These are phyloP conservation scores for Ichneumon xanthorius DNA, from an alignment of 2,888 invertebrate genomes.

Conservation along the genomic window DNA sequence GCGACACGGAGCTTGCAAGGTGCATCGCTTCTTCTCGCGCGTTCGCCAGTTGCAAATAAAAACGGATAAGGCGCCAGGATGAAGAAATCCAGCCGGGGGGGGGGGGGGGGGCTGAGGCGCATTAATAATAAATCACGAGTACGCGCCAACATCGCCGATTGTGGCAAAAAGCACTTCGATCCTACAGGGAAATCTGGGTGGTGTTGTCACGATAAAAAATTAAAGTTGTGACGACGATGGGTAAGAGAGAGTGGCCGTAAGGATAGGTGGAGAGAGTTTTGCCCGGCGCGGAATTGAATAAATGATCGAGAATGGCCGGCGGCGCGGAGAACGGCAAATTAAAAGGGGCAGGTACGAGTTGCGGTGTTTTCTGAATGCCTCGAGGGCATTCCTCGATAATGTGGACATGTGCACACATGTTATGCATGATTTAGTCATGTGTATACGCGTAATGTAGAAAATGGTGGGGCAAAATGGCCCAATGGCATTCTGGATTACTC, in stretches of 20 bases:
- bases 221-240: not conserved
- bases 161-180: not conserved
- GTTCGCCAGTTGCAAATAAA: not conserved
- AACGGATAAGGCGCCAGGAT: conserved; percentile 1
- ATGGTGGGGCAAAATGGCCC: too few species aligned
- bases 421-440: too few species aligned
- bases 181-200: conserved; percentile 28
- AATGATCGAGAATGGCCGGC: not conserved
- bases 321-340: not conserved
- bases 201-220: conserved; percentile 12
- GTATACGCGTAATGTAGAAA: too few species aligned
- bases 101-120: not conserved
- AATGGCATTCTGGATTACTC: too few species aligned
- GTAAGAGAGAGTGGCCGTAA: not conserved
- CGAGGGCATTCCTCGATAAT: too few species aligned
- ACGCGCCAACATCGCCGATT: not conserved
- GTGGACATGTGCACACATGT: too few species aligned
- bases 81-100: conserved; percentile 15
- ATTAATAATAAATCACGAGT: conserved; percentile 35
- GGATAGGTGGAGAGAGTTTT: not conserved
- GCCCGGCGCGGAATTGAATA: not conserved
- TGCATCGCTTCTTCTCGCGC: conserved; percentile 5
- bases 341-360: not conserved
- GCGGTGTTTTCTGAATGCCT: too few species aligned
- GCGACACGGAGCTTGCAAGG: not conserved